Evolutionary conservation across 1,140 invertebrate species (phyloP).

Genomic region (Drosophila carrolli): DNA sequence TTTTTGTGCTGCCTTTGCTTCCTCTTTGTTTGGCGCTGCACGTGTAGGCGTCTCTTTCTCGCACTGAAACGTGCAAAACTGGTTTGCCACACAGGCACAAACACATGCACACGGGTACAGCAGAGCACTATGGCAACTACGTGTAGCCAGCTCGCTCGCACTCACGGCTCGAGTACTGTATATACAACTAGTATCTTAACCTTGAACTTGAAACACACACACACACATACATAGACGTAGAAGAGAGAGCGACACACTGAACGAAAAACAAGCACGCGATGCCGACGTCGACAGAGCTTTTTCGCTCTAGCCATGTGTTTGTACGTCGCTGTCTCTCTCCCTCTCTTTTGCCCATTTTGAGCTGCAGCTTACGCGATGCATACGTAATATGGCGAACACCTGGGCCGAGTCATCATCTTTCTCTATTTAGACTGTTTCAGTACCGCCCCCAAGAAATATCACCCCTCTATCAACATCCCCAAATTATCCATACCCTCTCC

Average conservation of each 20-base stretch:
- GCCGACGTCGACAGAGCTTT: constrained; percentile 31
- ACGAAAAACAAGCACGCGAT: constrained; percentile 40
- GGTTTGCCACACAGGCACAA: constrained; percentile 53
- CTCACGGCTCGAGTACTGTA: constrained; percentile 9
- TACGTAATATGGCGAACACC: constrained; percentile 54
- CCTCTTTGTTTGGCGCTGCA: constrained; percentile 66
- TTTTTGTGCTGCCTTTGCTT: constrained; percentile 53
- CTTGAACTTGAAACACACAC: constrained; percentile 84
- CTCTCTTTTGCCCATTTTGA: constrained; percentile 37
- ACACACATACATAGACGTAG: constrained; percentile 24
- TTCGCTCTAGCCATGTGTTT: constrained; percentile 24
- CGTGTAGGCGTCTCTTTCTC: constrained; percentile 59
- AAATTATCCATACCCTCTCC: constrained; percentile 6
- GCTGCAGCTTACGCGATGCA: constrained; percentile 53
- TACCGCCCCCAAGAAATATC: background rate
- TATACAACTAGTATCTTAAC: constrained; percentile 83
- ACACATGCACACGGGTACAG: constrained; percentile 43
- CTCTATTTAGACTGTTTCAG: constrained; percentile 18
- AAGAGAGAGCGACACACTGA: constrained; percentile 75
- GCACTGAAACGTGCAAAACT: constrained; percentile 76
- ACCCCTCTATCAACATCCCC: constrained; percentile 17
- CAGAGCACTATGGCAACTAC: constrained; percentile 46
- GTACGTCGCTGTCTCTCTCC: constrained; percentile 16
- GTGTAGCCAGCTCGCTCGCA: constrained; percentile 41
- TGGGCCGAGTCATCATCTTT: constrained; percentile 43